A percentile compares a stretch with the other conserved stretches of the same genome.
Conservation (phyloP, 2,888 invertebrate species). For the Villa cingulata region DNA sequence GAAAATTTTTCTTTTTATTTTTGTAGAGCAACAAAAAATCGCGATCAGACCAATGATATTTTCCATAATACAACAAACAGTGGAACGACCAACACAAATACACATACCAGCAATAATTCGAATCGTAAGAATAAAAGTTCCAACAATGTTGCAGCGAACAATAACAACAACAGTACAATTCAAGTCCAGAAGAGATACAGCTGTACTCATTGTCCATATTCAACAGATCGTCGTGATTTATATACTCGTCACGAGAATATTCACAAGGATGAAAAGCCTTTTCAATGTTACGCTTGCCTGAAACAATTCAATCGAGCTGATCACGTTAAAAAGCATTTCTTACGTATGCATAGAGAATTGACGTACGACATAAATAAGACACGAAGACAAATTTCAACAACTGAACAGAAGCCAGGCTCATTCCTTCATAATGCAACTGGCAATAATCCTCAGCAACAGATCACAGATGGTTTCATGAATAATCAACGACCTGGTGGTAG, state of each 20-base stretch:
- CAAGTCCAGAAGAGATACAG: conserved; percentile 58
- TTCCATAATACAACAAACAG: not conserved
- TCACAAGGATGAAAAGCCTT: conserved; percentile 85
- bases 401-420: conserved; percentile 11
- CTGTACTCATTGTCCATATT: conserved; percentile 79
- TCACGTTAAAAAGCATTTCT: conserved; percentile 87
- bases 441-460: conserved; percentile 15
- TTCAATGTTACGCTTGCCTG: conserved; percentile 83
- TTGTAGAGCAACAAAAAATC: conserved; percentile 1
- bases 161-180: conserved; percentile 24
- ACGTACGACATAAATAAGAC: conserved; percentile 76
- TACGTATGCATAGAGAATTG: conserved; percentile 82
- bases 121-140: conserved; percentile 16
- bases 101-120: conserved; percentile 1
- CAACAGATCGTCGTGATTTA: conserved; percentile 79
- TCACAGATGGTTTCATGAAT: not conserved
- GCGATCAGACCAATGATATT: conserved; percentile 1
- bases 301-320: conserved; percentile 90
- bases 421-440: conserved; percentile 23
- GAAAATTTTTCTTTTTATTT: not conserved
- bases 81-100: not conserved
- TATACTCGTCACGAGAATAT: conserved; percentile 88
- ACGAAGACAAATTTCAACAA: conserved; percentile 35
- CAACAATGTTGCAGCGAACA: conserved; percentile 10
- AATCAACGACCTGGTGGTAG: not conserved